Percentiles rank a stretch among this genome's conserved stretches.
phyloP scores from a whole-genome alignment of 1,140 invertebrate species.

The Caenorhabditis elegans region DNA sequence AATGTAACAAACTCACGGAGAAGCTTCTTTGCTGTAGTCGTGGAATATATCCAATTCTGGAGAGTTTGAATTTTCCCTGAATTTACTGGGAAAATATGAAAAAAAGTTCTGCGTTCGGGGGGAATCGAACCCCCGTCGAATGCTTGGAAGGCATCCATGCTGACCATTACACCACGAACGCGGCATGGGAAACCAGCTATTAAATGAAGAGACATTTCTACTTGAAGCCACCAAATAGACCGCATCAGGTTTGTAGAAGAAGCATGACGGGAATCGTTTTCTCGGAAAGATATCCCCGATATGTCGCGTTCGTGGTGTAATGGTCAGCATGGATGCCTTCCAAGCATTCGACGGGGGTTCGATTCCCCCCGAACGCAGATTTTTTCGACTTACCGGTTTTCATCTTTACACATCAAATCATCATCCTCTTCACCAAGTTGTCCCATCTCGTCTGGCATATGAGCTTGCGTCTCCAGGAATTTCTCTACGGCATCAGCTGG shows the following conservation, averaged over 20 bases:
- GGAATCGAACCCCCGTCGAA: conserved; percentile 43
- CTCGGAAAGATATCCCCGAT: too few relatives aligned
- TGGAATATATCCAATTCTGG: not conserved
- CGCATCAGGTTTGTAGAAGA: too few relatives aligned
- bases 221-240: too few relatives aligned
- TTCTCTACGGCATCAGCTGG: not conserved
- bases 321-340: conserved; percentile 69
- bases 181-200: too few relatives aligned
- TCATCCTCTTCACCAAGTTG: not conserved
- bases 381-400: not conserved
- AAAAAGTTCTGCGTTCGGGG: conserved; percentile 37
- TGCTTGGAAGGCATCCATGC: conserved; percentile 47
- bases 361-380: conserved; percentile 62
- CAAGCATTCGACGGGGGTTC: conserved; percentile 68
- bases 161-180: conserved; percentile 47
- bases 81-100: too few relatives aligned
- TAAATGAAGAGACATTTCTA: too few relatives aligned
- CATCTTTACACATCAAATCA: not conserved
- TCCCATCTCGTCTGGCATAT: conserved; percentile 9
- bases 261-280: too few relatives aligned
- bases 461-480: not conserved
- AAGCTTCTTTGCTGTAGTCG: not conserved
- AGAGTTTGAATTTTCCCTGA: not conserved
- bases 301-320: conserved; percentile 67
- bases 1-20: not conserved